A percentile compares a stretch with the other conserved stretches of the same genome.
These are phyloP conservation scores for Drosophila seguyi DNA, from an alignment of 1,140 invertebrate species.

Conservation along the genomic window DNA sequence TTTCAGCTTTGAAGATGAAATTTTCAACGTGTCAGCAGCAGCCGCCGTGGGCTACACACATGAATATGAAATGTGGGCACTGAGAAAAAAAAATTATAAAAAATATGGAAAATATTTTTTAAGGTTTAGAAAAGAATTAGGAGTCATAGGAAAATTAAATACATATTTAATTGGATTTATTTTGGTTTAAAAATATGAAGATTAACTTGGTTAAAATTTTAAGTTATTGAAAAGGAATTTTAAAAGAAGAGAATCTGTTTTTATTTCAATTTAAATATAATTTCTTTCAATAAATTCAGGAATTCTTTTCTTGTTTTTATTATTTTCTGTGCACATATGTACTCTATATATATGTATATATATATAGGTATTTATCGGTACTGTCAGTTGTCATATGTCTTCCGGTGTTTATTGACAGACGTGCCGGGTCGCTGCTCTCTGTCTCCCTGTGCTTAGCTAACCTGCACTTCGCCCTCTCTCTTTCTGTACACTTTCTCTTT, in stretches of 20 bases:
- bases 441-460: neutral
- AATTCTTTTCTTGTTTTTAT: too few relatives aligned
- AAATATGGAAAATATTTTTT: neutral
- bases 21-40: slow-evolving; percentile 77
- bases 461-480: neutral
- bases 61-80: slow-evolving; percentile 8
- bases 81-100: neutral
- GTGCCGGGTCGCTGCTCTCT: slow-evolving; percentile 27
- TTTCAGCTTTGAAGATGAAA: slow-evolving; percentile 72
- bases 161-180: neutral
- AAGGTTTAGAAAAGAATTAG: neutral
- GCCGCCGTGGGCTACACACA: slow-evolving; percentile 41
- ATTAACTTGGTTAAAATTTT: neutral
- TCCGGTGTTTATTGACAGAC: slow-evolving; percentile 32
- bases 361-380: neutral
- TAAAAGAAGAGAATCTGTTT: neutral
- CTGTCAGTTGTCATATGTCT: slow-evolving; percentile 36
- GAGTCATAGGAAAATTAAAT: neutral
- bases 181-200: neutral
- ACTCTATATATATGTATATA: neutral
- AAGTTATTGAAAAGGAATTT: neutral
- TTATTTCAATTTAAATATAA: neutral
- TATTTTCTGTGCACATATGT: slow-evolving; percentile 1
- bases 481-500: neutral
- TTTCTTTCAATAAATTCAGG: neutral